phyloP scores from a whole-genome alignment of 2,888 invertebrate genomes.

The Chloroclysta siterata region DNA sequence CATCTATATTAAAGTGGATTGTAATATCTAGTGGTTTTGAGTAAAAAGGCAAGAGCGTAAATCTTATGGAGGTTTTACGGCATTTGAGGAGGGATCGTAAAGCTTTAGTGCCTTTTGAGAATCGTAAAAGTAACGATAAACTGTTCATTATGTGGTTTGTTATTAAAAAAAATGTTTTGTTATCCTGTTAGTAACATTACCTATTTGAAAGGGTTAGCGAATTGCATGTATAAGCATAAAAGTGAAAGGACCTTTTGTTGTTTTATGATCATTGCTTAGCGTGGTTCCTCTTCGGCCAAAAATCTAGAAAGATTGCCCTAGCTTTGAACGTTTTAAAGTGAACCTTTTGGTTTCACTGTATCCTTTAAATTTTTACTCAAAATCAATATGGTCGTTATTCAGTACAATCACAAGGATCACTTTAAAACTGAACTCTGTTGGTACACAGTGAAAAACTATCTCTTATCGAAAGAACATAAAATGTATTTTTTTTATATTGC shows the following conservation, averaged over 20 bases:
- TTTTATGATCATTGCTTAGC: background rate
- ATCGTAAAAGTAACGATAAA: conserved; percentile 56
- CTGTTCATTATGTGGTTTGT: conserved; percentile 46
- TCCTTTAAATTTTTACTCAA: too few relatives aligned
- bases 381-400: too few relatives aligned
- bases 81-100: conserved; percentile 56
- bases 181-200: conserved; percentile 30
- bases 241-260: background rate
- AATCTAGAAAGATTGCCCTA: too few relatives aligned
- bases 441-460: too few relatives aligned
- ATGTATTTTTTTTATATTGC: too few relatives aligned
- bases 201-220: conserved; percentile 21
- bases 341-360: too few relatives aligned
- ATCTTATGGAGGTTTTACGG: conserved; percentile 55
- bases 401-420: too few relatives aligned
- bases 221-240: conserved; percentile 6
- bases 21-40: conserved; percentile 54
- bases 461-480: too few relatives aligned
- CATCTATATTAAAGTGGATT: conserved; percentile 56
- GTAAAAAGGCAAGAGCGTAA: conserved; percentile 60
- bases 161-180: conserved; percentile 39
- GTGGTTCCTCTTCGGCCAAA: too few relatives aligned
- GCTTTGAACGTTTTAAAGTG: too few relatives aligned
- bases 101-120: conserved; percentile 56
- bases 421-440: too few relatives aligned